Percentiles rank a stretch among this genome's conserved stretches.
Conservation (phyloP, 2,113 vertebrate genomes). For the Butastur rufipennis region DNA sequence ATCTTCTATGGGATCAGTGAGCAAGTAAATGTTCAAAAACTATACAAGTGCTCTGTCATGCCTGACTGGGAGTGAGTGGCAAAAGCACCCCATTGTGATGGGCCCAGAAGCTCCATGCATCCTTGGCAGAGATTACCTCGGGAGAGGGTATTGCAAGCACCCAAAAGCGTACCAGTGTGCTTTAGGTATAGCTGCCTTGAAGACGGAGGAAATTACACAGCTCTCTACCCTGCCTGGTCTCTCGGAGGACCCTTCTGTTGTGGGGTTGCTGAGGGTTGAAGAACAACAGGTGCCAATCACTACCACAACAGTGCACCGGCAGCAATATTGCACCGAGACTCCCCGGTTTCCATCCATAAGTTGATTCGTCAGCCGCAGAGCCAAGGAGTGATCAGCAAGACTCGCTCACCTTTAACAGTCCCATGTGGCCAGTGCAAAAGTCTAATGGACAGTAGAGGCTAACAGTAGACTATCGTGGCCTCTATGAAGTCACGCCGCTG, state of each 20-base stretch:
- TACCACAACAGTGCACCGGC: not conserved
- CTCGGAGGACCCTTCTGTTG: not conserved
- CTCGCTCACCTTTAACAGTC: too few species aligned
- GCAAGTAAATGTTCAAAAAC: constrained; percentile 5
- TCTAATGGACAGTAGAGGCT: too few species aligned
- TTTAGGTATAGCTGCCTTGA: not conserved
- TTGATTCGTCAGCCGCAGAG: too few species aligned
- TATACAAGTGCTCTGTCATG: not conserved
- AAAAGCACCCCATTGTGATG: too few species aligned
- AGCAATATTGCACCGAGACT: not conserved
- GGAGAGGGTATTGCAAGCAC: not conserved
- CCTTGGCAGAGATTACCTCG: too few species aligned
- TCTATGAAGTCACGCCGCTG: too few species aligned
- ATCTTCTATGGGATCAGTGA: constrained; percentile 30
- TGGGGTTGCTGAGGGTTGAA: not conserved
- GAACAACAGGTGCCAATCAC: not conserved
- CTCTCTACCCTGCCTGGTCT: not conserved
- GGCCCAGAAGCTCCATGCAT: too few species aligned
- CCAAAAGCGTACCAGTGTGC: not conserved
- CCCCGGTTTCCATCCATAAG: too few species aligned
- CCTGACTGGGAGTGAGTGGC: too few species aligned
- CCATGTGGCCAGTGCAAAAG: too few species aligned
- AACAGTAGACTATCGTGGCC: too few species aligned
- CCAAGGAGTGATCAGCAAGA: too few species aligned
- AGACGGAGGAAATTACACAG: not conserved